Evolutionary conservation across 2,888 invertebrate genomes (phyloP).

Genomic region (Caenorhabditis parvicauda): DNA sequence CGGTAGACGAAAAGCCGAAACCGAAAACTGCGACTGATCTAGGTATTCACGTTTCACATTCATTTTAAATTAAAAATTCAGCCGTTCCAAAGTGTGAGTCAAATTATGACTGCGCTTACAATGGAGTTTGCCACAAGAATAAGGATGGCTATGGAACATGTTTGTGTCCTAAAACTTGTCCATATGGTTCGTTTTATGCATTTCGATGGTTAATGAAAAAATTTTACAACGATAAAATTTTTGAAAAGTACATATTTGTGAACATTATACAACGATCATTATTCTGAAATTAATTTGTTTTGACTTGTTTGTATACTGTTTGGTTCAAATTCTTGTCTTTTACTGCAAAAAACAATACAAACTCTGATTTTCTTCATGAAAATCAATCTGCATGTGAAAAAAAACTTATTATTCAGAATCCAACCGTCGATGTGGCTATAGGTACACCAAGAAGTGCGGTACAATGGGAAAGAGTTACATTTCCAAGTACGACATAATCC

Average conservation of each 20-base stretch:
- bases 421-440: constrained; percentile 14
- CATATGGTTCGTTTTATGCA: constrained; percentile 41
- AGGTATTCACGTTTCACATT: constrained; percentile 1
- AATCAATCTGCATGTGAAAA: constrained; percentile 14
- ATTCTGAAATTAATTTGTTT: background rate
- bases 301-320: background rate
- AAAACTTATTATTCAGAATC: constrained; percentile 17
- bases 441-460: constrained; percentile 7
- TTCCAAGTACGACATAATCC: constrained; percentile 38
- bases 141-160: constrained; percentile 49
- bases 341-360: background rate
- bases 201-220: background rate
- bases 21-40: constrained; percentile 16
- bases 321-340: background rate
- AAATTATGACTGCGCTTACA: constrained; percentile 53
- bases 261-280: too few species aligned
- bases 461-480: constrained; percentile 47
- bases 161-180: constrained; percentile 54
- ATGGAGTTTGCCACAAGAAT: constrained; percentile 52
- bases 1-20: background rate
- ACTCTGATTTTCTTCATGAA: background rate
- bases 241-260: background rate
- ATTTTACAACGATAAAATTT: background rate
- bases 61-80: background rate
- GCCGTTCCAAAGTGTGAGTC: constrained; percentile 29